Base-by-base conservation (phyloP, 2,797 vertebrate species). In the Darevskia nairensis region DNA sequence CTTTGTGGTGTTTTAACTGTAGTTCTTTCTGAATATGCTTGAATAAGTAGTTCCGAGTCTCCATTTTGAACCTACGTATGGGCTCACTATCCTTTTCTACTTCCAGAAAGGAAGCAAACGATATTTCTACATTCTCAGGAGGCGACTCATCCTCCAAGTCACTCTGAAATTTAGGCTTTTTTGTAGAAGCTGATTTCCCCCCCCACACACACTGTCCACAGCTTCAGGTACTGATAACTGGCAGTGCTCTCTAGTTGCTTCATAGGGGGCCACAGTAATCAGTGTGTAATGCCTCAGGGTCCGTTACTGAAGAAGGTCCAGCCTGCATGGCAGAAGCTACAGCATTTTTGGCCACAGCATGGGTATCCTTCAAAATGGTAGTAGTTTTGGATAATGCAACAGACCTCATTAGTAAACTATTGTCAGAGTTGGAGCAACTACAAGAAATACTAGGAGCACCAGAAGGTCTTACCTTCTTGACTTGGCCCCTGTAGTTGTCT, bases 401-500 rank as follows among this genome's bases (percentile, higher is more conserved):
- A 89, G 95, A 90, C 84, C 86, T 96, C 86, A 94, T 91, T 69
- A 94, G 71, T 32, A 92, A 93, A 90, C 86, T 92, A 85, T 80
- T 93, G 85, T 93, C 93, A 88, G 84, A 90, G 86, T 94, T 91
- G 4, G 94, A 94, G 44, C 91, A 90, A 89, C 75, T 59, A 91
- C 91, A 35, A 90, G 84, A n/a, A 88, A 81, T 61, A 91, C 88
- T 44, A 92, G 39, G 9, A 77, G n/a, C 27, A 88, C 46, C 4
- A 87, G 94, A 86, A 90, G 93, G 92, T 90, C 93, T 95, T 94
- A 94, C 92, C 84, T 94, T 94, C 93, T 88, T 91, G 80, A 75
- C 74, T 87, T 39, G 93, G 92, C 46, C 92, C 71, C 68, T 90
- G 46, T 94, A 89, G 86, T 71, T 46, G 68, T 92, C 94, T 84